These are phyloP conservation scores for Phycodurus eques DNA, from an alignment of 2,113 vertebrate species.

Conservation along the genomic window DNA sequence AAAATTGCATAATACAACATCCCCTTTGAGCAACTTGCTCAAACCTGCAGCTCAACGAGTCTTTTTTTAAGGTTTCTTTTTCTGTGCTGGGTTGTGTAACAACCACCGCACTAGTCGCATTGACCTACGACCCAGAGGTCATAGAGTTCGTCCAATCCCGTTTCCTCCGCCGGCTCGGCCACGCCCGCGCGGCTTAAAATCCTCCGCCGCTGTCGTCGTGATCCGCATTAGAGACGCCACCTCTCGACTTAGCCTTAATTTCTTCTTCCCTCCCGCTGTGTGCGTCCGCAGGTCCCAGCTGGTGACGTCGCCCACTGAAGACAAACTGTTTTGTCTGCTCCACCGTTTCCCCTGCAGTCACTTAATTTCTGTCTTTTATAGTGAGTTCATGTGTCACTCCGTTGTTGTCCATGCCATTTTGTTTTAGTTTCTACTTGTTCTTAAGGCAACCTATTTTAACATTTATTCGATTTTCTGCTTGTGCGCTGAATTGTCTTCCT, in stretches of 20 bases:
- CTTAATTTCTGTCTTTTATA: neutral
- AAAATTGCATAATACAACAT: neutral
- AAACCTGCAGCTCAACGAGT: neutral
- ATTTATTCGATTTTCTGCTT: no score
- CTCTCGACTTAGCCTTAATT: neutral
- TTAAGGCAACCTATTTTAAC: no score
- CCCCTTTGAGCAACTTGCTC: neutral
- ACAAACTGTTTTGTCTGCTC: neutral
- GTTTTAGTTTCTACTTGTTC: no score
- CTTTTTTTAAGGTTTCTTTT: conserved; percentile 13
- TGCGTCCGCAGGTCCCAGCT: conserved; percentile 3
- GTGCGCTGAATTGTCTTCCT: no score
- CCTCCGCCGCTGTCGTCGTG: neutral
- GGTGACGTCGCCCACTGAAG: neutral
- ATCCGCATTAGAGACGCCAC: neutral
- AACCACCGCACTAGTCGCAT: neutral
- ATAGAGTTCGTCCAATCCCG: conserved; percentile 6
- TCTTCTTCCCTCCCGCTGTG: neutral
- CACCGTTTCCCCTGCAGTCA: neutral
- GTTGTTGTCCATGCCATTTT: no score
- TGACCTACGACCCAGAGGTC: conserved; percentile 5
- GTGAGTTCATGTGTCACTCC: neutral
- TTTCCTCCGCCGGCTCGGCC: neutral
- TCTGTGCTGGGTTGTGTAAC: conserved; percentile 20
- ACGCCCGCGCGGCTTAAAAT: neutral